Evolutionary conservation across 2,113 vertebrate genomes (phyloP), one percentile per base, ranked within the genome.

Genomic region (Salvator merianae): DNA sequence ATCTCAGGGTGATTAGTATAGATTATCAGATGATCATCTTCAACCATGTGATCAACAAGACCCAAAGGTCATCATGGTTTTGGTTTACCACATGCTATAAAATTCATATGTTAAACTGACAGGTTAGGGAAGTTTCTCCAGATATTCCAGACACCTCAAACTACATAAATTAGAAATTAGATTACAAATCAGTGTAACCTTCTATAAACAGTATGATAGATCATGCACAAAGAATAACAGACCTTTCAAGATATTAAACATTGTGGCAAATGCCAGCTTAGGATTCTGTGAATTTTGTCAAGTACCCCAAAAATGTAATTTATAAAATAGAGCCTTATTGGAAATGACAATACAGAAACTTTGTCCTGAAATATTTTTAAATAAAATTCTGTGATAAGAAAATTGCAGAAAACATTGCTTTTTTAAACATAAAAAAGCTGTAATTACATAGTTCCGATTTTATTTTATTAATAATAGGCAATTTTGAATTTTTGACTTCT

Each of bases 61-160:
- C 93, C 95, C 94, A 96, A 97, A 97, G 96, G 96, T 97, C 96
- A 97, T 88, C 85, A 86, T 69, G 70, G 85, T 94, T 96, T 96
- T 95, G 92, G 86, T 96, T 96, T 94, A 93, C 93, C 95, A 96
- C 94, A 95, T 96, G 95, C 94, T 94, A 89, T 92, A 94, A 92
- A 96, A 96, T 90, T 87, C 0, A 0, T 62, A 87, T 76, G 69
- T 86, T 88, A 84, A 89, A 73, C 24, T 77, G 91, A 93, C 78
- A 34, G 55, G 26, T 89, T 93, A 76, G 85, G 78, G 36, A 76
- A 66, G 43, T 43, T 93, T 93, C 93, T 89, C 78, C 85, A 87
- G 50, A 18, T 79, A 82, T 59, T 89, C 75, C 0, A 0, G 20
- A 84, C 65, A 66, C 47, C 62, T 83, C 65, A 26, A 81, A 81